These are phyloP conservation scores for Euphonia xanthogaster DNA, from an alignment of 2,797 vertebrate genomes.

Conservation along the genomic window DNA sequence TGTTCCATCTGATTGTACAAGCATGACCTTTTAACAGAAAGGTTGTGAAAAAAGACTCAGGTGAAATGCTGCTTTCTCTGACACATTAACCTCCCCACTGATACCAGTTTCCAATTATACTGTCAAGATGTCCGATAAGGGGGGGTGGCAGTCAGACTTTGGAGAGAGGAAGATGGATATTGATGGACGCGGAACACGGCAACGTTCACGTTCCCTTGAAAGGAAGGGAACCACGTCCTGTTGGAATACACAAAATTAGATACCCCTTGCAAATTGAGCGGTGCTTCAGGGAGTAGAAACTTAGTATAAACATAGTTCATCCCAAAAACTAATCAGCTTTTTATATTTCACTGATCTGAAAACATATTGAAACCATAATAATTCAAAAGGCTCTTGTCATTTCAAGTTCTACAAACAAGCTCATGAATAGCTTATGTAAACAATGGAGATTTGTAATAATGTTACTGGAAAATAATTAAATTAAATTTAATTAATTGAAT, in stretches of 20 bases:
- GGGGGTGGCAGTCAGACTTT: not conserved
- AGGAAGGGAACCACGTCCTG: not conserved
- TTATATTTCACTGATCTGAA: not conserved
- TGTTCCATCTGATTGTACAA: constrained; percentile 11
- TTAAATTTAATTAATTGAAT: too few species aligned
- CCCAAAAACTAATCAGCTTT: not conserved
- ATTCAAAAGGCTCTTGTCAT: not conserved
- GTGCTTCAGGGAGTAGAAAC: rapidly evolving
- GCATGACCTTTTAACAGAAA: constrained; percentile 31
- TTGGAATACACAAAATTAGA: not conserved
- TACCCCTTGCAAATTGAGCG: not conserved
- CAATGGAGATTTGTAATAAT: not conserved
- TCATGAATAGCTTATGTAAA: not conserved
- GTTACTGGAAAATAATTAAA: not conserved
- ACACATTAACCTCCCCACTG: not conserved
- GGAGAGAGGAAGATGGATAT: not conserved
- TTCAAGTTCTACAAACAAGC: not conserved
- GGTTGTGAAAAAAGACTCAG: not conserved
- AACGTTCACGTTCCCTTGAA: not conserved
- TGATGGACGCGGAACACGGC: not conserved
- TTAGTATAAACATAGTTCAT: not conserved
- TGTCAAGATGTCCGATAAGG: not conserved
- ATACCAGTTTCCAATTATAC: constrained; percentile 1
- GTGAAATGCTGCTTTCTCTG: not conserved
- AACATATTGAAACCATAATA: not conserved